Percentiles rank a stretch among this genome's conserved stretches.
These are phyloP conservation scores for Nannoperca obscura DNA, from an alignment of 2,797 vertebrate genomes.

Conservation along the genomic window DNA sequence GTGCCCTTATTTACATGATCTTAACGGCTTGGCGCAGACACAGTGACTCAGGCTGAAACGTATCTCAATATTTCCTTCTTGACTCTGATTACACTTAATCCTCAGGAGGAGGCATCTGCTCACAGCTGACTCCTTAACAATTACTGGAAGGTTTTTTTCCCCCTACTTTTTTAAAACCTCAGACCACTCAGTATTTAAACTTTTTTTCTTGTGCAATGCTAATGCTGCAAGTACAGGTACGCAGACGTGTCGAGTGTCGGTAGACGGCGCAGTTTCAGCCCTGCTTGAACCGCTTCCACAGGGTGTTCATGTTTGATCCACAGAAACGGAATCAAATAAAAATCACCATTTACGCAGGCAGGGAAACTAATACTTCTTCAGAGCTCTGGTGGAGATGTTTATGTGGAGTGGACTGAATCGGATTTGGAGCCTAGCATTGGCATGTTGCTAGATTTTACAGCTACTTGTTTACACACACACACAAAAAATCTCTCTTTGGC, in stretches of 20 bases:
- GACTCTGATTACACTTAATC: constrained; percentile 4
- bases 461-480: constrained; percentile 30
- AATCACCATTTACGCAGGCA: neutral
- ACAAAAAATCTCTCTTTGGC: neutral
- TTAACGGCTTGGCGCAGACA: constrained; percentile 29
- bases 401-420: constrained; percentile 21
- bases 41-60: constrained; percentile 24
- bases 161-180: neutral
- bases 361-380: neutral
- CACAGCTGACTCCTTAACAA: constrained; percentile 27
- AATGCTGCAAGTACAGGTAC: constrained; percentile 2
- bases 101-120: constrained; percentile 39
- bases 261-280: constrained; percentile 2
- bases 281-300: constrained; percentile 6
- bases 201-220: constrained; percentile 21
- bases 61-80: constrained; percentile 17
- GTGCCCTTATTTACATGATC: constrained; percentile 44
- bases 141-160: constrained; percentile 26
- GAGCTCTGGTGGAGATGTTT: constrained; percentile 5
- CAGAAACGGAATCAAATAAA: neutral
- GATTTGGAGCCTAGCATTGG: constrained; percentile 31
- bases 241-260: neutral
- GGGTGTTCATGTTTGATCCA: neutral
- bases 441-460: constrained; percentile 9
- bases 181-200: constrained; percentile 54